These are phyloP conservation scores for Syritta pipiens DNA, from an alignment of 2,888 invertebrate genomes.

Conservation along the genomic window DNA sequence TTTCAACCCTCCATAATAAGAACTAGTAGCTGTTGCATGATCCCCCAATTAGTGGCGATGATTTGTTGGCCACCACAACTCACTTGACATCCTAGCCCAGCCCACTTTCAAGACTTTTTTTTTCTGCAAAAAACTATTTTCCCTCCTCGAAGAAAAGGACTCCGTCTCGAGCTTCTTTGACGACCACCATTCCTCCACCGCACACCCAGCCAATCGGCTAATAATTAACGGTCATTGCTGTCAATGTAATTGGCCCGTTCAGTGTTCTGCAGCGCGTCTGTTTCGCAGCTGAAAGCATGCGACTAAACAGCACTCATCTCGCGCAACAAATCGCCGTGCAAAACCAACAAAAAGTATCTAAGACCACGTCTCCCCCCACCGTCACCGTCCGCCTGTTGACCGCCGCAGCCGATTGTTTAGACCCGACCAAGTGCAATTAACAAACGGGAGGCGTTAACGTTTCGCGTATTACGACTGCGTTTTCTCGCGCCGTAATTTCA, in stretches of 20 bases:
- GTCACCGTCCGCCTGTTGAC: background rate
- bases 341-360: constrained; percentile 4
- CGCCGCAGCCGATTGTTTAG: constrained; percentile 16
- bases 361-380: background rate
- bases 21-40: too few relatives aligned
- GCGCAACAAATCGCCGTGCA: background rate
- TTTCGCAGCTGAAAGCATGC: background rate
- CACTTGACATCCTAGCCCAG: too few relatives aligned
- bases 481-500: constrained; percentile 58
- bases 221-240: constrained; percentile 58
- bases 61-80: too few relatives aligned
- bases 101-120: too few relatives aligned
- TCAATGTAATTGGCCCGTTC: constrained; percentile 56
- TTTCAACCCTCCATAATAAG: too few relatives aligned
- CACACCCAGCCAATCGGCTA: constrained; percentile 34
- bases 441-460: constrained; percentile 68
- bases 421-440: constrained; percentile 57
- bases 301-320: constrained; percentile 28
- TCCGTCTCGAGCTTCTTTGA: too few relatives aligned
- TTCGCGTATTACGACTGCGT: constrained; percentile 67
- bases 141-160: too few relatives aligned
- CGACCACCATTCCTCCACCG: constrained; percentile 10
- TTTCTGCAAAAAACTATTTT: too few relatives aligned
- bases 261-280: constrained; percentile 16
- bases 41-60: too few relatives aligned